Percentiles rank a stretch among this genome's conserved stretches.
Evolutionary conservation across 2,888 invertebrate species (phyloP).

Genomic region (Drepana falcataria): DNA sequence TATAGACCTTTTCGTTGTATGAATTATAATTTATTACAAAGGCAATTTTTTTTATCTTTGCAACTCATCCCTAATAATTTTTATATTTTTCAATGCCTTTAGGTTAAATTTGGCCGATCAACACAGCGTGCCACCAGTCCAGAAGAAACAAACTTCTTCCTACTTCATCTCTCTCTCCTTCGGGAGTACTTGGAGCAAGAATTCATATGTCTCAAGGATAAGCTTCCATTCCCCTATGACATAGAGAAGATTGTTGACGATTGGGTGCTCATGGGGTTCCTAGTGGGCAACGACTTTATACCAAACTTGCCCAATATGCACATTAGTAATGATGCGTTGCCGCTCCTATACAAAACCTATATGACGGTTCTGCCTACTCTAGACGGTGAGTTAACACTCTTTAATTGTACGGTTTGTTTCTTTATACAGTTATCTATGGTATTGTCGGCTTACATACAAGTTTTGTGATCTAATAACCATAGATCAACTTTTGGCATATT

Average conservation of each 20-base stretch:
- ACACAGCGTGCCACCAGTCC: conserved; percentile 84
- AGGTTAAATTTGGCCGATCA: conserved; percentile 87
- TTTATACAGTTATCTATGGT: background rate
- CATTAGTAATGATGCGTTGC: conserved; percentile 93
- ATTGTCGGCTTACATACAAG: no score
- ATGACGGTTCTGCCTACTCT: conserved; percentile 90
- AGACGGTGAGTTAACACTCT: conserved; percentile 80
- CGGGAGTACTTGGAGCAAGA: conserved; percentile 96
- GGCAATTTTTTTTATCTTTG: no score
- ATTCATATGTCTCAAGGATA: conserved; percentile 84
- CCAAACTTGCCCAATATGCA: conserved; percentile 97
- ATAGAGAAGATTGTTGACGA: conserved; percentile 97
- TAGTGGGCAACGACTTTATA: conserved; percentile 99
- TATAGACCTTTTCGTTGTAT: no score
- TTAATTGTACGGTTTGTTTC: background rate
- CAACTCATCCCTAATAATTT: no score
- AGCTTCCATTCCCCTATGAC: conserved; percentile 86
- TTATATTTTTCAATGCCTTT: conserved; percentile 9
- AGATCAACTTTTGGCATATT: no score
- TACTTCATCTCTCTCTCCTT: conserved; percentile 94
- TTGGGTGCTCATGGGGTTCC: conserved; percentile 98
- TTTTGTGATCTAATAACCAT: no score
- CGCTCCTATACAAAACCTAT: conserved; percentile 91
- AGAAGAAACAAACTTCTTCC: conserved; percentile 94
- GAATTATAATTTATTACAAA: no score